These are phyloP conservation scores for Glossosoma conforme DNA, from an alignment of 1,140 invertebrate species.

Conservation along the genomic window DNA sequence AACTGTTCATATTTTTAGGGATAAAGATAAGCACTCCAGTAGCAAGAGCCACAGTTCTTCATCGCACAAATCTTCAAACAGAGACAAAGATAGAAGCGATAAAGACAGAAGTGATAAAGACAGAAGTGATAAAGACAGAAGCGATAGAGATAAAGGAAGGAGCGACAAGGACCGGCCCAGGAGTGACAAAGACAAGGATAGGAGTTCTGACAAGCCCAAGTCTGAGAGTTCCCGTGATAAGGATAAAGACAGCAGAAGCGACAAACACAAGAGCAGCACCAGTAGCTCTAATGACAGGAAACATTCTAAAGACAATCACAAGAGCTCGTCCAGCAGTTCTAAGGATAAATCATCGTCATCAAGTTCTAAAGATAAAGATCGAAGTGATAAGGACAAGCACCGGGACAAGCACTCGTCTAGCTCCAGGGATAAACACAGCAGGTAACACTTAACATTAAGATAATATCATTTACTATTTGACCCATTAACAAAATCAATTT, in stretches of 20 bases:
- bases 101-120: conserved; percentile 47
- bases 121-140: conserved; percentile 43
- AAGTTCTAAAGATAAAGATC: conserved; percentile 42
- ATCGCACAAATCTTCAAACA: conserved; percentile 61
- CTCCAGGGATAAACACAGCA: conserved; percentile 36
- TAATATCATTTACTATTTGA: no score
- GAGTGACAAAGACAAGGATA: conserved; percentile 49
- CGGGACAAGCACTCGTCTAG: conserved; percentile 51
- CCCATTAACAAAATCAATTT: no score
- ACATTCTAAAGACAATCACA: no score
- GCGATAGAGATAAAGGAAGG: conserved; percentile 45
- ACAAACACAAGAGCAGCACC: conserved; percentile 42
- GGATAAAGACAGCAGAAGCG: conserved; percentile 55
- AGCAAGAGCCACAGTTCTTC: conserved; percentile 53
- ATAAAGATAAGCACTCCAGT: conserved; percentile 51
- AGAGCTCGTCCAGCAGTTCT: conserved; percentile 23
- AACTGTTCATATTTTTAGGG: conserved; percentile 36
- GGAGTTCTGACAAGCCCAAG: conserved; percentile 36
- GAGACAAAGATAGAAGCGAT: conserved; percentile 49
- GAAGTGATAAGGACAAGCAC: conserved; percentile 45
- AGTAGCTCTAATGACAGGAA: conserved; percentile 30
- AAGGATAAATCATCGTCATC: conserved; percentile 44
- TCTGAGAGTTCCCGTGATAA: conserved; percentile 44
- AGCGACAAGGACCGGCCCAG: conserved; percentile 51
- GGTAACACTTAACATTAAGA: conserved; percentile 1